A percentile compares a stretch with the other conserved stretches of the same genome.
These are phyloP conservation scores for Myanophis thanlyinensis DNA, from an alignment of 2,113 vertebrate species.

Conservation along the genomic window DNA sequence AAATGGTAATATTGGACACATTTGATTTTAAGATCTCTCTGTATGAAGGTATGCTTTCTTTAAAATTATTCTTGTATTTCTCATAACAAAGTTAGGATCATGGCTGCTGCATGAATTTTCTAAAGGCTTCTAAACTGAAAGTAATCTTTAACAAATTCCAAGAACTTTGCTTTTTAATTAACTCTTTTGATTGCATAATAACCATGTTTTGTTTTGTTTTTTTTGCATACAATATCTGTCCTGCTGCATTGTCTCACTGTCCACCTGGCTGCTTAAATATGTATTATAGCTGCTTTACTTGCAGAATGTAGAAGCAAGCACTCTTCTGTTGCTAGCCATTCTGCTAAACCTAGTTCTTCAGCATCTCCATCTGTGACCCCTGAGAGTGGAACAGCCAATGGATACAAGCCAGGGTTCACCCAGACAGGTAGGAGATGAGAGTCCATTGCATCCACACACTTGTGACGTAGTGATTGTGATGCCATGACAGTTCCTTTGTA, in stretches of 20 bases:
- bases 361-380: slow-evolving; percentile 82
- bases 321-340: slow-evolving; percentile 77
- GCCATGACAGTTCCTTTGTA: not conserved
- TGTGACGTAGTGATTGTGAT: slow-evolving; percentile 43
- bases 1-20: not conserved
- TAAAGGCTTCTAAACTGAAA: slow-evolving; percentile 23
- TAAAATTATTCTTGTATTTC: not conserved
- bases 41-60: not conserved
- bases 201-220: not conserved
- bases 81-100: not conserved
- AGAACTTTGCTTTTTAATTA: not conserved
- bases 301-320: slow-evolving; percentile 93
- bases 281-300: slow-evolving; percentile 64
- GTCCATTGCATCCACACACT: slow-evolving; percentile 38
- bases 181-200: slow-evolving; percentile 34
- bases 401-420: slow-evolving; percentile 86
- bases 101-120: not conserved
- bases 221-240: slow-evolving; percentile 27
- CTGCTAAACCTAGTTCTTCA: slow-evolving; percentile 86
- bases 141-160: not conserved
- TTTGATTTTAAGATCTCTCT: not conserved
- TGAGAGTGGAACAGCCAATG: slow-evolving; percentile 86
- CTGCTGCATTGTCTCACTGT: slow-evolving; percentile 41
- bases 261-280: slow-evolving; percentile 58
- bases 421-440: slow-evolving; percentile 81